Evolutionary conservation across 2,113 vertebrate genomes (phyloP).

Genomic region (Tenrec ecaudatus): DNA sequence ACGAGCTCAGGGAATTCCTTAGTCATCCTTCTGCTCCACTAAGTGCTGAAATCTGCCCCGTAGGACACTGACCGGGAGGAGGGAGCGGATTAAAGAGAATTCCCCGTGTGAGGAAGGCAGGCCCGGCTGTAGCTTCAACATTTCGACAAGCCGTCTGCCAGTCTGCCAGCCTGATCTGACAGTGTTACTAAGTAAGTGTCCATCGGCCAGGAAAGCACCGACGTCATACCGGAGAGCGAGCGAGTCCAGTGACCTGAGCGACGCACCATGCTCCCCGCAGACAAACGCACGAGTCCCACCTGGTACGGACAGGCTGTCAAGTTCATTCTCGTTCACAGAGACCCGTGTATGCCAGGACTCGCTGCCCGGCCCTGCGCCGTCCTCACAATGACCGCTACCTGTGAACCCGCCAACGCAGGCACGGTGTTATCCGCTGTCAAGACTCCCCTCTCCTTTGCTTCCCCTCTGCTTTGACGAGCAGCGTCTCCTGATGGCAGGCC

Average conservation of each 20-base stretch:
- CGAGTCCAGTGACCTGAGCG: slow-evolving; percentile 62
- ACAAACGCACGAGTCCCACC: neutral
- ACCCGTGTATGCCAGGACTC: too few species aligned
- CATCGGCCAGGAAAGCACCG: slow-evolving; percentile 65
- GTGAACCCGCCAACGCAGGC: too few species aligned
- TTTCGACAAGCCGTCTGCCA: slow-evolving; percentile 58
- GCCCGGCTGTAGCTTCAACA: slow-evolving; percentile 59
- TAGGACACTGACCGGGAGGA: slow-evolving; percentile 26
- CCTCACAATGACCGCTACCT: too few species aligned
- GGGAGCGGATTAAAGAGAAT: neutral
- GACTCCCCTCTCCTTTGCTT: too few species aligned
- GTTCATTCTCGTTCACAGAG: too few species aligned
- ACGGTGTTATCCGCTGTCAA: too few species aligned
- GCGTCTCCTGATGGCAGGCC: too few species aligned
- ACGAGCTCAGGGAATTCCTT: neutral
- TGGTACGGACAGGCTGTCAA: too few species aligned
- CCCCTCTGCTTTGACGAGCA: too few species aligned
- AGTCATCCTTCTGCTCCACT: neutral
- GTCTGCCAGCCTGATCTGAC: slow-evolving; percentile 62
- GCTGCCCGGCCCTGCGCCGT: too few species aligned
- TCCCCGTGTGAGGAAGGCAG: neutral
- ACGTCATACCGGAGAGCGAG: slow-evolving; percentile 22
- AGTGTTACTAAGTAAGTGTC: slow-evolving; percentile 64
- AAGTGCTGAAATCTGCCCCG: too few species aligned
- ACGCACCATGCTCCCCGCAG: too few species aligned